phyloP scores from a whole-genome alignment of 2,113 vertebrate genomes.

The Ptilorrhoa leucosticta region DNA sequence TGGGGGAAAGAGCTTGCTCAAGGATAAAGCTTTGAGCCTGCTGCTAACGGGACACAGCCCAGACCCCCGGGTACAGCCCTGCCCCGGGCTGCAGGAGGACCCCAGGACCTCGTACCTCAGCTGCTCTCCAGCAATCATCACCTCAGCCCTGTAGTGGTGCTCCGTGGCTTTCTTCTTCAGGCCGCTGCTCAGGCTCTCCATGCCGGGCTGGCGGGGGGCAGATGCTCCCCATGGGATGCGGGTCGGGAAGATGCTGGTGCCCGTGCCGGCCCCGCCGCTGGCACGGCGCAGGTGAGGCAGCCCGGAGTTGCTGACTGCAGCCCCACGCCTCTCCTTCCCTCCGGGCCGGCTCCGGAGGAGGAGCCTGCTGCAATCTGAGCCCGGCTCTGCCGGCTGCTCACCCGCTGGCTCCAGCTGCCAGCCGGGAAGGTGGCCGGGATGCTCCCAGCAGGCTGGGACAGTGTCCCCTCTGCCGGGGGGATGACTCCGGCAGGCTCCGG shows the following conservation, averaged over 20 bases:
- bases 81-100: background rate
- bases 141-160: slow-evolving; percentile 79
- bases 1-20: background rate
- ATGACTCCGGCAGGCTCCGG: background rate
- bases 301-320: background rate
- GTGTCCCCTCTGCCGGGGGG: rapidly evolving
- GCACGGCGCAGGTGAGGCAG: background rate
- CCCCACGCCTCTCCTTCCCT: background rate
- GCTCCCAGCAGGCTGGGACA: background rate
- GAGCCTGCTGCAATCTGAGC: background rate
- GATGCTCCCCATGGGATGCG: background rate
- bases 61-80: background rate
- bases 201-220: slow-evolving; percentile 1
- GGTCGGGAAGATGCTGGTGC: rapidly evolving
- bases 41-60: background rate
- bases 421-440: background rate
- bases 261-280: background rate
- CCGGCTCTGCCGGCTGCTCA: background rate
- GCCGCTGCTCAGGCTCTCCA: slow-evolving; percentile 70
- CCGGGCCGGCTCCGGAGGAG: background rate
- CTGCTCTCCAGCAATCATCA: slow-evolving; percentile 86
- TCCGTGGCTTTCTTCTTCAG: slow-evolving; percentile 72
- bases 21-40: background rate
- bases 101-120: slow-evolving; percentile 75
- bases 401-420: background rate